Evolutionary conservation across 2,113 vertebrate species (phyloP).

Genomic region (Sebastes schlegelii): DNA sequence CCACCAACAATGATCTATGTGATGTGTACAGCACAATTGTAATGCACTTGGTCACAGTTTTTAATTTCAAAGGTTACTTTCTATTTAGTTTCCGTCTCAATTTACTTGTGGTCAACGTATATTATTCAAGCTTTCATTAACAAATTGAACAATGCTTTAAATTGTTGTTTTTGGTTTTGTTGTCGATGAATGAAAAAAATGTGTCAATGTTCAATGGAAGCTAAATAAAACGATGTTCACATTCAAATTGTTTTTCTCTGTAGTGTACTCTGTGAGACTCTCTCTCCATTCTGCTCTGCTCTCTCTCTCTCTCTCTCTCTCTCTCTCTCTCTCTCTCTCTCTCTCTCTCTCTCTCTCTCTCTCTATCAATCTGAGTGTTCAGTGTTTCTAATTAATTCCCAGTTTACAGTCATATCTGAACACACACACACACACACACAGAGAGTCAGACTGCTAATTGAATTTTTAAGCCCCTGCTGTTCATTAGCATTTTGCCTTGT

Average conservation of each 20-base stretch:
- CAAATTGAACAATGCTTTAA: background rate
- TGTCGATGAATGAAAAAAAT: background rate
- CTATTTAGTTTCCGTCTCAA: too few species aligned
- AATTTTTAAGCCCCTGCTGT: slow-evolving; percentile 59
- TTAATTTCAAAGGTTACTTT: too few species aligned
- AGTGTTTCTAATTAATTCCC: slow-evolving; percentile 67
- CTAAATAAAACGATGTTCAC: background rate
- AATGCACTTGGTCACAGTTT: too few species aligned
- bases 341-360: background rate
- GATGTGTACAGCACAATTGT: too few species aligned
- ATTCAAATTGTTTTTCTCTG: background rate
- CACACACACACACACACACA: slow-evolving; percentile 17
- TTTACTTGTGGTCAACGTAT: background rate
- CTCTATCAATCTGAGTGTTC: slow-evolving; percentile 34
- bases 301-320: background rate
- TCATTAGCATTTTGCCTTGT: slow-evolving; percentile 65
- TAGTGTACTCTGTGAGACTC: background rate
- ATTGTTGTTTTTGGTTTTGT: background rate
- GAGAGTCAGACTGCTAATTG: slow-evolving; percentile 47
- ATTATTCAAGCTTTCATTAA: background rate
- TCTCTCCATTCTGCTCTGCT: background rate
- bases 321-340: background rate
- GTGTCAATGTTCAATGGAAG: background rate
- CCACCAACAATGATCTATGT: too few species aligned
- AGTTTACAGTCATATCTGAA: slow-evolving; percentile 48